Evolutionary conservation across 2,888 invertebrate genomes (phyloP).

Genomic region (Lasioglossum vierecki): DNA sequence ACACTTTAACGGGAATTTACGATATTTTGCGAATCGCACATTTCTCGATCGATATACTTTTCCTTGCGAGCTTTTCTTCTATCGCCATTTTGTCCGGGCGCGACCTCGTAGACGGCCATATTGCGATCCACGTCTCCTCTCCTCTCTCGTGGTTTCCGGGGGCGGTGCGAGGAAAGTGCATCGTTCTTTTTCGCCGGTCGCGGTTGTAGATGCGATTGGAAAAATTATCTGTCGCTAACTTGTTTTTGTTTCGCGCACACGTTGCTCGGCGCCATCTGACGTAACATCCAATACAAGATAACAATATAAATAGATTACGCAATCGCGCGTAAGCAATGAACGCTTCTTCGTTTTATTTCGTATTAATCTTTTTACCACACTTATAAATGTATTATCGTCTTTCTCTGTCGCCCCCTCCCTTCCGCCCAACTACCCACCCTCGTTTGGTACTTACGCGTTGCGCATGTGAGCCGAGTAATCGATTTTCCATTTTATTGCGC

Average conservation of each 20-base stretch:
- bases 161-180: constrained; percentile 56
- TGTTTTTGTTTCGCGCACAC: constrained; percentile 70
- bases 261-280: constrained; percentile 67
- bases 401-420: not conserved
- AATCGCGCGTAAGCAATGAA: constrained; percentile 67
- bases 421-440: not conserved
- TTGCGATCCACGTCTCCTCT: constrained; percentile 74
- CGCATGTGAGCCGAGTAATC: constrained; percentile 70
- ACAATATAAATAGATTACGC: constrained; percentile 81
- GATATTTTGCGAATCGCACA: not conserved
- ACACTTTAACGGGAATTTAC: constrained; percentile 54
- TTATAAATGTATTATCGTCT: constrained; percentile 44
- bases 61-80: constrained; percentile 64
- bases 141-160: constrained; percentile 71
- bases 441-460: constrained; percentile 60
- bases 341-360: constrained; percentile 50
- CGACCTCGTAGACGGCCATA: constrained; percentile 81
- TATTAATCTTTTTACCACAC: constrained; percentile 39
- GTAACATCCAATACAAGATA: constrained; percentile 71
- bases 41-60: constrained; percentile 48
- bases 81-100: constrained; percentile 82
- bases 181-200: constrained; percentile 57
- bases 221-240: constrained; percentile 71
- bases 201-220: constrained; percentile 30
- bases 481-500: constrained; percentile 72